Conservation (phyloP, 2,113 vertebrate species). For the Empidonax alnorum region DNA sequence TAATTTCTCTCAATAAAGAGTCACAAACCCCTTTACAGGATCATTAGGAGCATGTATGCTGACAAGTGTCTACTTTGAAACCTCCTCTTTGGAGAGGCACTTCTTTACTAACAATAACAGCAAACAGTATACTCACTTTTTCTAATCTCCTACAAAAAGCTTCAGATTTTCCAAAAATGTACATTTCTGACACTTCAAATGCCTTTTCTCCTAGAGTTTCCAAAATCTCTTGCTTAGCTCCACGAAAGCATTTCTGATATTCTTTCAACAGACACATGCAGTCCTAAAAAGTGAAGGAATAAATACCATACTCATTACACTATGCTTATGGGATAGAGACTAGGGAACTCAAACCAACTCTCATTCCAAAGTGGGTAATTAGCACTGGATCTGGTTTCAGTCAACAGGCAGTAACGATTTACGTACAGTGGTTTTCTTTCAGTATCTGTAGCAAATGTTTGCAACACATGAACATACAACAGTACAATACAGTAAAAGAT, state of each 20-base stretch:
- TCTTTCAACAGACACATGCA: constrained; percentile 80
- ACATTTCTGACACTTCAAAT: constrained; percentile 82
- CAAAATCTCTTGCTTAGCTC: constrained; percentile 74
- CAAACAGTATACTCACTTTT: constrained; percentile 73
- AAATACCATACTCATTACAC: not conserved
- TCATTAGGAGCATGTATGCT: not conserved
- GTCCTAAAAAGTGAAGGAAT: constrained; percentile 66
- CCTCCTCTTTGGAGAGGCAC: not conserved
- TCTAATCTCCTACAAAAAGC: constrained; percentile 83
- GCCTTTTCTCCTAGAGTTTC: constrained; percentile 69
- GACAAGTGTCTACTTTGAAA: not conserved
- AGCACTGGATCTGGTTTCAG: not conserved
- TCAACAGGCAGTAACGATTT: not conserved
- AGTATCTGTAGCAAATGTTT: not conserved
- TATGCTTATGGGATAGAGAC: not conserved
- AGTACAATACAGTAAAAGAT: not conserved
- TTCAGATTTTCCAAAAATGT: constrained; percentile 85
- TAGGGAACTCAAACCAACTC: not conserved
- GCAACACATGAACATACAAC: not conserved
- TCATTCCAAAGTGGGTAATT: not conserved
- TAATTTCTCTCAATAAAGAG: not conserved
- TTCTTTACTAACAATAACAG: not conserved
- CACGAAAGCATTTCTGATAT: constrained; percentile 81
- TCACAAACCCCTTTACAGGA: not conserved
- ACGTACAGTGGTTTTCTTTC: not conserved